Percentiles rank a stretch among this genome's conserved stretches.
These are phyloP conservation scores for Phoxinus dragarum DNA, from an alignment of 2,797 vertebrate species.

Conservation along the genomic window DNA sequence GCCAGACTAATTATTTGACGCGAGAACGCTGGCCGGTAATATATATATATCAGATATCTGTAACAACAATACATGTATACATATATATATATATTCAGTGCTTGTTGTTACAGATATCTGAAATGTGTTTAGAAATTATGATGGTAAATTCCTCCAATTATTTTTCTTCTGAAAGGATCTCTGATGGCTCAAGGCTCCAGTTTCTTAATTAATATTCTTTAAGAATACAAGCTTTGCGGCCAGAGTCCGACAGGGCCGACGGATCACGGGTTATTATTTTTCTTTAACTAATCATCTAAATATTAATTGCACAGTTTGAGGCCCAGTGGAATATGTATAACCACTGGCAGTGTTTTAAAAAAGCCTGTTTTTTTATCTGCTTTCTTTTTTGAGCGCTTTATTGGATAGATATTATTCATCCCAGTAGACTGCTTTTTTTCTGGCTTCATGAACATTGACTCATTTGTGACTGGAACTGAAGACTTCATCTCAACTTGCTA, in stretches of 20 bases:
- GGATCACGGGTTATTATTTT: conserved; percentile 65
- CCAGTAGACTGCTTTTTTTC: conserved; percentile 64
- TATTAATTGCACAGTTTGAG: conserved; percentile 64
- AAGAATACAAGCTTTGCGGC: conserved; percentile 51
- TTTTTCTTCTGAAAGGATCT: conserved; percentile 3
- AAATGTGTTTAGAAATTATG: neutral
- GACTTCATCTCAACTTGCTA: conserved; percentile 67
- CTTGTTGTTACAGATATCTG: neutral
- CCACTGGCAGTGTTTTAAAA: conserved; percentile 70
- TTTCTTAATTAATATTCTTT: conserved; percentile 58
- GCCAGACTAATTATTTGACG: neutral
- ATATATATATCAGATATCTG: no score
- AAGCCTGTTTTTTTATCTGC: conserved; percentile 51
- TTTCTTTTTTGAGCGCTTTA: conserved; percentile 57
- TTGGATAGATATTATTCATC: conserved; percentile 74
- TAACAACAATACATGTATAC: no score
- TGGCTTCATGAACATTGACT: conserved; percentile 66
- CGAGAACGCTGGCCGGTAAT: neutral
- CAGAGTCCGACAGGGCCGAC: conserved; percentile 56
- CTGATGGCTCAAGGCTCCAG: conserved; percentile 7
- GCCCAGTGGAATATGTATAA: conserved; percentile 64
- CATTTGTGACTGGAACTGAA: conserved; percentile 55
- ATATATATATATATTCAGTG: no score
- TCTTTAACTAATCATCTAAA: conserved; percentile 67
- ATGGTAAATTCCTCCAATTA: conserved; percentile 28